Conservation (phyloP, 2,113 vertebrate genomes). For the Cervus canadensis region DNA sequence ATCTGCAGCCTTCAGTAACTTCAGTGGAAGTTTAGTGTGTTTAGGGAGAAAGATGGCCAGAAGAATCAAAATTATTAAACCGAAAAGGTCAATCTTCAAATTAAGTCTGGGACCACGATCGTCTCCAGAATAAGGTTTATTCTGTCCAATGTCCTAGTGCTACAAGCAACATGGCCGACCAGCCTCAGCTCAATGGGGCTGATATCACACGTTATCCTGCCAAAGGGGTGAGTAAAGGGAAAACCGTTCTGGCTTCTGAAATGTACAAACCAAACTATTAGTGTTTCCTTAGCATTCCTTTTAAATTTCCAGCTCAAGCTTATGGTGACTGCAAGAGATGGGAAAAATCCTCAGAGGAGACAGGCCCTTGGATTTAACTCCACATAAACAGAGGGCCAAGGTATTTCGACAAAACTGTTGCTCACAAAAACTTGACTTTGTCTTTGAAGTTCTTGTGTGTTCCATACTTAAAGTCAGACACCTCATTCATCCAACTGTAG, state of each 20-base stretch:
- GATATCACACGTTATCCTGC: constrained; percentile 14
- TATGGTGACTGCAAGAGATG: constrained; percentile 60
- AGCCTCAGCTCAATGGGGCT: neutral
- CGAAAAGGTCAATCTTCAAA: constrained; percentile 69
- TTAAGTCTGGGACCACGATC: constrained; percentile 42
- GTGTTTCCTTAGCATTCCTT: constrained; percentile 58
- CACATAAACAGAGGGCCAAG: constrained; percentile 23
- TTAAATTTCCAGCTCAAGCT: constrained; percentile 49
- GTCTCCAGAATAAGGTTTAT: neutral
- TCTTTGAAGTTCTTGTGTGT: constrained; percentile 53
- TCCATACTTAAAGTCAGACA: constrained; percentile 43
- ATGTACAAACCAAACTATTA: constrained; percentile 37
- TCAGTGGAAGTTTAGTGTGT: constrained; percentile 54
- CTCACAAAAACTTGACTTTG: constrained; percentile 45
- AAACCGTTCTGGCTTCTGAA: constrained; percentile 42
- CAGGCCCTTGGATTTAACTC: constrained; percentile 40
- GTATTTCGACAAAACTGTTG: constrained; percentile 52
- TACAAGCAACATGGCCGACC: constrained; percentile 44
- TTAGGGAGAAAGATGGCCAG: constrained; percentile 63
- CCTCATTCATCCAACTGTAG: constrained; percentile 35
- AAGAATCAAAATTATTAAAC: constrained; percentile 65
- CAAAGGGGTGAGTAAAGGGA: constrained; percentile 31
- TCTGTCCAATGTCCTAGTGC: neutral
- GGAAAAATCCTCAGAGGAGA: constrained; percentile 58
- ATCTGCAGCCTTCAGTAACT: constrained; percentile 57